Evolutionary conservation across 2,797 vertebrate genomes (phyloP), one percentile per base, ranked within the genome.

Genomic region (Sebastolobus alascanus): DNA sequence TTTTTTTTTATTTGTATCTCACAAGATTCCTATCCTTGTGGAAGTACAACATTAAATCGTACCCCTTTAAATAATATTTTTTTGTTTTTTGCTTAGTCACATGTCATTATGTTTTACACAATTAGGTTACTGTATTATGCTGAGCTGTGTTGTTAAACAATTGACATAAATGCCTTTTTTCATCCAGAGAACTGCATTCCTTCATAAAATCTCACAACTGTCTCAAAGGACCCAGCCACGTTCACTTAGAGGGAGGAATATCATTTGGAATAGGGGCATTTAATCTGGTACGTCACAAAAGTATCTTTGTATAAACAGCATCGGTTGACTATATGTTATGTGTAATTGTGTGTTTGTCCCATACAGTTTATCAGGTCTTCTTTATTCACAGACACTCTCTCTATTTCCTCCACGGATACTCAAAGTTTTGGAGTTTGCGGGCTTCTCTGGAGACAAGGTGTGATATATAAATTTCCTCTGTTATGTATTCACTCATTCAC

Each of bases 371-470:
- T 67, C 11, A 7, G 20, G 4, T 81, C 37, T 55, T 75, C 63
- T 82, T 77, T 18, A 1, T 83, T 79, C 73, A 27, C 89, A 96
- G 95, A 95, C 95, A 0, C 94, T 96, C 9, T 95, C 95, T 9
- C 89, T 97, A 10, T 97, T 97, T 79, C 97, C 97, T 69, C 93
- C 96, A 0, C 94, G 96, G 81, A 94, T 97, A 77, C 94, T 97
- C 61, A 96, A 94, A 83, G 79, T 97, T 60, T 82, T 97, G 89
- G 96, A 97, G 88, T 97, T 97, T 77, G 96, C 96, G 1, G 97
- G 97, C 13, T 97, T 97, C 88, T 97, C 96, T 1, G 96, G 97
- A 59, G 96, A 97, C 89, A 97, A 97, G 96, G 97, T 97, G 84
- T 4, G 61, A 25, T 4, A 2, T 7, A 0, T 2, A 8, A 1